These are phyloP conservation scores for Rhea pennata DNA, from an alignment of 2,113 vertebrate species.

Conservation along the genomic window DNA sequence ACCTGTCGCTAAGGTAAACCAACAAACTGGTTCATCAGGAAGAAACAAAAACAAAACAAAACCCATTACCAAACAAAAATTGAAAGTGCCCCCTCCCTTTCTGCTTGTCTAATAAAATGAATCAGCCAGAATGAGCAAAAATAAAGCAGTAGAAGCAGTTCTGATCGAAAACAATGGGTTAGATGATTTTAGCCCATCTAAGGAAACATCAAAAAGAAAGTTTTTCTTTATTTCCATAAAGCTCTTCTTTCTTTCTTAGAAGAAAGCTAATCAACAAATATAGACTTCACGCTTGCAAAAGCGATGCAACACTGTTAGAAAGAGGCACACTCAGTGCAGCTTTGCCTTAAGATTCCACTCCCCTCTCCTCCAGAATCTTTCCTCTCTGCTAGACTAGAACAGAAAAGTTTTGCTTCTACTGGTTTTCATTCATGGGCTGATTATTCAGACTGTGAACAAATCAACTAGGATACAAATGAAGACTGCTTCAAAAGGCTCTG, in stretches of 20 bases:
- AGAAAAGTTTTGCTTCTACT: not conserved
- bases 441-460: not conserved
- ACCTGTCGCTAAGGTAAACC: not conserved
- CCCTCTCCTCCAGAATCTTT: not conserved
- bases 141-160: not conserved
- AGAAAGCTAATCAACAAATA: not conserved
- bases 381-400: not conserved
- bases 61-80: not conserved
- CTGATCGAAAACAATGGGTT: not conserved
- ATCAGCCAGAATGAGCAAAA: not conserved
- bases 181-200: not conserved
- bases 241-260: not conserved
- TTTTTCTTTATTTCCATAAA: not conserved
- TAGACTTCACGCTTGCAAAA: not conserved
- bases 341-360: not conserved
- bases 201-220: not conserved
- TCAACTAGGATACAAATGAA: not conserved
- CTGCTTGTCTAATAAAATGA: not conserved
- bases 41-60: too few species aligned
- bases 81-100: not conserved
- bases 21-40: not conserved
- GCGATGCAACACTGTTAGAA: not conserved
- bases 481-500: not conserved
- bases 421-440: not conserved
- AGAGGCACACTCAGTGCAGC: not conserved